Evolutionary conservation across 2,888 invertebrate genomes (phyloP).

Genomic region (Macrophya alboannulata): DNA sequence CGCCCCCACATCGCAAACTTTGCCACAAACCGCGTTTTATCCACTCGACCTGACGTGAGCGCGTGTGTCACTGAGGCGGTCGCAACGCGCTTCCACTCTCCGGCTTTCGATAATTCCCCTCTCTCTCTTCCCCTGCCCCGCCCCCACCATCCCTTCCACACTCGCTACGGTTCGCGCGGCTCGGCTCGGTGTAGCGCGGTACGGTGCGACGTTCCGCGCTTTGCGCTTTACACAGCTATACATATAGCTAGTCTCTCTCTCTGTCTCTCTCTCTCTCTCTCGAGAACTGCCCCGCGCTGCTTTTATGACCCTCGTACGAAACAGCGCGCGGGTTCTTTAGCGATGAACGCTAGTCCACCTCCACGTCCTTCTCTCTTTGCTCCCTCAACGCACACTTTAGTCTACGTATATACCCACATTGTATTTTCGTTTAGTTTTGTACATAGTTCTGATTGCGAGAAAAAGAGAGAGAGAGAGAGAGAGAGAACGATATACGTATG

Average conservation of each 20-base stretch:
- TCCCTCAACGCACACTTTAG: neutral
- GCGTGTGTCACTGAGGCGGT: constrained; percentile 79
- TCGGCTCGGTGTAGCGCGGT: constrained; percentile 26
- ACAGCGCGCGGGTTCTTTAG: neutral
- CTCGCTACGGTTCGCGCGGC: constrained; percentile 12
- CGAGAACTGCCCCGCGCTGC: constrained; percentile 72
- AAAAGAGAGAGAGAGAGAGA: constrained; percentile 57
- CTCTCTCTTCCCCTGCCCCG: constrained; percentile 42
- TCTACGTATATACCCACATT: neutral
- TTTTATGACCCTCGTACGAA: constrained; percentile 72
- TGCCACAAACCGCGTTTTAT: constrained; percentile 54
- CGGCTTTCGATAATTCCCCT: constrained; percentile 67
- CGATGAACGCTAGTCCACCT: neutral
- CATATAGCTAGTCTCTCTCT: constrained; percentile 44
- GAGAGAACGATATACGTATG: constrained; percentile 21
- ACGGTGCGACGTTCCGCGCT: constrained; percentile 74
- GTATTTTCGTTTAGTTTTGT: constrained; percentile 32
- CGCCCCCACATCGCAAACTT: constrained; percentile 18
- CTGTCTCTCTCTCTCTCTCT: constrained; percentile 66
- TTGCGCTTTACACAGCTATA: constrained; percentile 70
- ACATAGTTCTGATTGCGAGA: constrained; percentile 56
- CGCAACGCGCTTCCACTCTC: constrained; percentile 78
- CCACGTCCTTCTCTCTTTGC: neutral
- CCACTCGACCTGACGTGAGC: constrained; percentile 78
- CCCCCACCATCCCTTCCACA: constrained; percentile 65